Evolutionary conservation across 2,888 invertebrate genomes (phyloP), one percentile per base, ranked within the genome.

Genomic region (Lasioglossum leucozonium): DNA sequence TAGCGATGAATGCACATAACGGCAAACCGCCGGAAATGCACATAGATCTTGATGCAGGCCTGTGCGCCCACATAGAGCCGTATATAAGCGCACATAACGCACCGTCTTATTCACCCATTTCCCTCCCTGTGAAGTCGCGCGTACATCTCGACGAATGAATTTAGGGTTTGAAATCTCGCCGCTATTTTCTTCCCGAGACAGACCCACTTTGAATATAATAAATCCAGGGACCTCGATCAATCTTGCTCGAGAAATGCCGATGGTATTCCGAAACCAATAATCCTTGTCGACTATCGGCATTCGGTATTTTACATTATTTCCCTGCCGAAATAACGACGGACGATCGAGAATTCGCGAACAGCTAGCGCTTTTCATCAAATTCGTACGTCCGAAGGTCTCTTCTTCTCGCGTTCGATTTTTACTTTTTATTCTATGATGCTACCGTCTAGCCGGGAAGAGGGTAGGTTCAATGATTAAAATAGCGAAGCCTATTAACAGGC

Each of bases 11-110:
- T 67, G 80, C 77, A 77, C 81, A 76, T 75, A 79, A 85, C 77
- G 85, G 86, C 73, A 69, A 82, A 87, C 82, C 87, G 76, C 76
- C 79, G 79, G 86, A 87, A 82, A 87, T 83, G 79, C 77, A 77
- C 62, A 51, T 62, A 78, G 77, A 72, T 82, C 81, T 76, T 69
- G 79, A 58, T 82, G 79, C 76, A 77, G 78, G 74, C 34, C 42
- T 72, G 72, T 65, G 73, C 16, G 71, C 75, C 18, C 34, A 51
- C 62, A 79, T 65, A 77, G 65, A 65, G 34, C 34, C 34, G 34
- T 6, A 65, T 34, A 34, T 62, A 74, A 55, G 58, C 62, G 30
- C 47, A 67, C 30, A 75, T 65, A 47, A 51, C 34, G 47, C 47
- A 44, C 47, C 71, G n/a, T 77, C 65, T 77, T 84, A 77, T 79